Base-by-base conservation (phyloP, 1,140 invertebrate genomes). In the Heterodera carotae region DNA sequence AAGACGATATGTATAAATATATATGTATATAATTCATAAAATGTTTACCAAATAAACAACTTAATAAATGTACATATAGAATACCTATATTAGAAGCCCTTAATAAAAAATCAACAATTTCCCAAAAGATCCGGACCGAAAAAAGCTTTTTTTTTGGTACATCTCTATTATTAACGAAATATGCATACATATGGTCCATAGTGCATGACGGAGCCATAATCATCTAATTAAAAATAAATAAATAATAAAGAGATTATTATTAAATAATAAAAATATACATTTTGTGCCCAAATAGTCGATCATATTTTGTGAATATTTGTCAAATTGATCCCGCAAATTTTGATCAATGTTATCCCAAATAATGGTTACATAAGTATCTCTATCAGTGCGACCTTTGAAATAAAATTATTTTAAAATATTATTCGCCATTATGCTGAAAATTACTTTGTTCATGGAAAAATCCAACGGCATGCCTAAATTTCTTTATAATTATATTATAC, bases 341-440 rank as follows among this genome's bases (percentile, higher is more conserved):
- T 78, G 39, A 68, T 84, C 81, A 56, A 90, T 88, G 78, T 89
- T 89, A 8, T 86, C 78, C 85, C 86, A 88, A 10, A 85, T 68
- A 33, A 89, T 71, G 62, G 85, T 86, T 39, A 89, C 83, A 77
- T 84, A 88, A 60, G 84, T 76, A 75, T 88, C 88, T 27, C 89
- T 78, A 76, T 89, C 89, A 7, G 84, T 80, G 56, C 88, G 22
- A 91, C 88, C 81, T 90, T 91, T 82, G 92, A 91, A 80, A 92
- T 90, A 82, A 92, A 89, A 29, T 84, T 84, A 60, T 22, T 29
- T 33, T 29, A 18, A 53, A 53, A 18, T 18, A 29, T 43, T 33
- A 76, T 18, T 72, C 22, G 33, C 33, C 33, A 81, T 66, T 33
- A n/a, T 64, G 48, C 36, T 6, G 27, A 34, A 73, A 27, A 25